These are phyloP conservation scores for Salvelinus alpinus DNA, from an alignment of 2,113 vertebrate species.

Conservation along the genomic window DNA sequence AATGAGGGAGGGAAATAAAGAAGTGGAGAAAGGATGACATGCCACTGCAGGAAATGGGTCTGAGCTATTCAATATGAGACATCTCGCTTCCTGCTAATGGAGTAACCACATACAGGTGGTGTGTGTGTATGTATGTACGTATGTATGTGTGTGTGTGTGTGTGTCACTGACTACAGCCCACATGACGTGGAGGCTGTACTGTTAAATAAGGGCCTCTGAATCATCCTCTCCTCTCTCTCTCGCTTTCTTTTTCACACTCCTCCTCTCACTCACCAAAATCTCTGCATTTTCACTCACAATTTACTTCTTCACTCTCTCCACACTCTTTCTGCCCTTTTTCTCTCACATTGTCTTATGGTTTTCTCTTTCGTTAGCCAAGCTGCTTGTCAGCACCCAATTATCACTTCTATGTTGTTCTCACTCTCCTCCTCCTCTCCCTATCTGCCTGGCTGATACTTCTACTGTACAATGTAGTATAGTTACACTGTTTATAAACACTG, in stretches of 20 bases:
- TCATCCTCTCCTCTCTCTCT: conserved; percentile 26
- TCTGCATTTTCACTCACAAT: too few relatives aligned
- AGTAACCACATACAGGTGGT: conserved; percentile 15
- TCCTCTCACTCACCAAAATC: neutral
- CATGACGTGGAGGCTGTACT: conserved; percentile 20
- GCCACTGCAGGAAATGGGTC: conserved; percentile 45
- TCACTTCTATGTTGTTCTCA: conserved; percentile 34
- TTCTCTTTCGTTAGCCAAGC: conserved; percentile 28
- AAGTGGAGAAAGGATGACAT: conserved; percentile 47
- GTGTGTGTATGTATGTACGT: neutral
- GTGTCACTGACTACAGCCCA: conserved; percentile 35
- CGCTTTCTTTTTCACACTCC: conserved; percentile 24
- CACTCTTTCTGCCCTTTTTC: neutral
- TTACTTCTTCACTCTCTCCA: neutral
- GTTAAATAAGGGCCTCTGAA: conserved; percentile 55
- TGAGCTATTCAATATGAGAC: conserved; percentile 48
- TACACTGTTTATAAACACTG: too few relatives aligned
- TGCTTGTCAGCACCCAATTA: conserved; percentile 63
- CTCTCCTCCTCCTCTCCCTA: neutral
- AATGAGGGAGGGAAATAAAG: conserved; percentile 46
- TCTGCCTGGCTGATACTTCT: too few relatives aligned
- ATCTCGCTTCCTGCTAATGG: conserved; percentile 39
- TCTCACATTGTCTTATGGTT: neutral
- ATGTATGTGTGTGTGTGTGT: conserved; percentile 18
- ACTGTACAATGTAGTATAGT: neutral